Conservation (phyloP, 2,888 invertebrate genomes). For the Tenthredo distinguenda region DNA sequence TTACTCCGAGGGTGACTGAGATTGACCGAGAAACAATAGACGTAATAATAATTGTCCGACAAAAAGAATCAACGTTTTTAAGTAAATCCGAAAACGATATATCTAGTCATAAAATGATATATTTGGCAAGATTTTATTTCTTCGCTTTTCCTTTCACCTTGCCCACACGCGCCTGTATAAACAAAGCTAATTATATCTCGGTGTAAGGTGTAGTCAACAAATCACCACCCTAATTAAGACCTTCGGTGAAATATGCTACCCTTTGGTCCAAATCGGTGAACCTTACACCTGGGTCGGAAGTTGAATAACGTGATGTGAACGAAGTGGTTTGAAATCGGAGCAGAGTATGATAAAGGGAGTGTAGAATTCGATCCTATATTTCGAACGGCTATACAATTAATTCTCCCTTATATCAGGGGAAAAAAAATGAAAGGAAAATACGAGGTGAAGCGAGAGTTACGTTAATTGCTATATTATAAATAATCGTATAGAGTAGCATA, state of each 20-base stretch:
- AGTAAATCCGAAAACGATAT: neutral
- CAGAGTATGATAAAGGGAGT: neutral
- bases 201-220: conserved; percentile 24
- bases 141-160: neutral
- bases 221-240: conserved; percentile 68
- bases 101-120: neutral
- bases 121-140: neutral
- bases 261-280: neutral
- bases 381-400: neutral
- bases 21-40: neutral
- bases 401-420: neutral
- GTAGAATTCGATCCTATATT: neutral
- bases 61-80: neutral
- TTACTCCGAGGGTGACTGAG: neutral
- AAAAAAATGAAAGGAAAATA: neutral
- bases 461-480: neutral
- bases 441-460: neutral
- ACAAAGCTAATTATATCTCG: neutral
- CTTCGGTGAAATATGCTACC: conserved; percentile 62
- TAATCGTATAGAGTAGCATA: neutral
- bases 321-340: conserved; percentile 3
- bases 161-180: neutral
- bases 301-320: conserved; percentile 1
- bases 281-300: neutral
- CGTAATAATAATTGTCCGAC: neutral